Base-by-base conservation (phyloP, 2,888 invertebrate species). In the Germaria angustata region DNA sequence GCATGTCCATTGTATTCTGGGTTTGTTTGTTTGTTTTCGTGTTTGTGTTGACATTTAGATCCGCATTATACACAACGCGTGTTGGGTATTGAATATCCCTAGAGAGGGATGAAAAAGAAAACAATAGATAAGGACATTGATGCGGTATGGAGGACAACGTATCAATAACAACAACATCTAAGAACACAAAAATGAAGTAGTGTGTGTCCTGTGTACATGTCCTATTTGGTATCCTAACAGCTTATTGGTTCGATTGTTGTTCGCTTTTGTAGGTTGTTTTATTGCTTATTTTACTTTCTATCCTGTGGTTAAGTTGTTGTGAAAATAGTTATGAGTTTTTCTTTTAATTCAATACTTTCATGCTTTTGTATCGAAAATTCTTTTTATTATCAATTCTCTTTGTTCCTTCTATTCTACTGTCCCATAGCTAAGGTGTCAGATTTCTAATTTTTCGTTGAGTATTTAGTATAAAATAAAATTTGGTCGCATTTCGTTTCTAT, bases 131-230 rank as follows among this genome's bases (percentile, higher is more conserved):
- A 15, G n/a, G 8, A 34, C 22, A 34, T 34, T 34, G 34, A 11
- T 22, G 22, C 28, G 11, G 28, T n/a, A 17, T 17, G 17, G 39
- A 53, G 39, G 17, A 13, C 11, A 51, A 5, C 39, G 53, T 73
- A 63, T 44, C 63, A 63, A 73, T 63, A 61, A 32, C 73, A 63
- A 53, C 28, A 53, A 39, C 28, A 59, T 49, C 46, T 46, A 36
- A 51, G n/a, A 51, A 51, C 3, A 41, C 39, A 68, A 53, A 41
- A 41, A 1, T 9, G n/a, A 51, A 39, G 34, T 9, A n/a, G n/a
- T 15, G 2, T 55, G 53, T 66, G 22, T 53, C 46, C 36, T 49
- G 55, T 41, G 24, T 15, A 8, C n/a, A 39, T 66, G 15, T 34
- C 55, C 75, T 66, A 20, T 17, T 44, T 53, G 28, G 63, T 39